A percentile compares a stretch with the other conserved stretches of the same genome.
Conservation (phyloP, 2,113 vertebrate genomes). For the Tachysurus vachellii region DNA sequence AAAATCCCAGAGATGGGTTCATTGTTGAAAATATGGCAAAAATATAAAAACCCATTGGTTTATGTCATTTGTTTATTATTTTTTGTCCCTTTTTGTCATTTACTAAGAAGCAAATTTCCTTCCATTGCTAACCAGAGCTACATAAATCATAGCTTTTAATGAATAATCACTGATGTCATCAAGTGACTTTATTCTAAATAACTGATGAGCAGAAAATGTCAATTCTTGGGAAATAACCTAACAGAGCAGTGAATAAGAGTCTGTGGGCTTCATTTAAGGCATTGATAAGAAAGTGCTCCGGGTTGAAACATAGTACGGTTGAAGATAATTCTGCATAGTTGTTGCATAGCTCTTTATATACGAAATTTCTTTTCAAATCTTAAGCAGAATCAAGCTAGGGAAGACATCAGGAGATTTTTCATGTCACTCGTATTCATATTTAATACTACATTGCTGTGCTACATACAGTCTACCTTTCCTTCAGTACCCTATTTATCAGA, state of each 20-base stretch:
- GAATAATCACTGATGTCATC: neutral
- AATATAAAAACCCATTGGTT: neutral
- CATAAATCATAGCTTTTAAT: neutral
- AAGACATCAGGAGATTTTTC: slow-evolving; percentile 9
- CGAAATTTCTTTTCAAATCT: neutral
- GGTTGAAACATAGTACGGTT: neutral
- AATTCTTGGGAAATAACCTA: neutral
- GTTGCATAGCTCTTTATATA: slow-evolving; percentile 45
- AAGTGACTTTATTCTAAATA: neutral
- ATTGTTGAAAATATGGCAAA: too few species aligned
- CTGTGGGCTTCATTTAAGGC: slow-evolving; percentile 2
- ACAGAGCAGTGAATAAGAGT: neutral
- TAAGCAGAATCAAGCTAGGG: slow-evolving; percentile 22
- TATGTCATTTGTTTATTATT: neutral
- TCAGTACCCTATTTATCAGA: slow-evolving; percentile 1
- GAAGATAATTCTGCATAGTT: slow-evolving; percentile 38
- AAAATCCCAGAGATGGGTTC: neutral
- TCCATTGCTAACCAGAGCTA: neutral
- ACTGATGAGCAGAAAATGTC: neutral
- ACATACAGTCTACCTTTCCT: slow-evolving; percentile 31
- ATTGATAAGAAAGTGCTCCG: neutral
- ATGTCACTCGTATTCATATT: neutral
- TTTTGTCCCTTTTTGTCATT: neutral
- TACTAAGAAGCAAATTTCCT: neutral
- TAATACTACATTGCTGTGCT: slow-evolving; percentile 28